Conservation (phyloP, 2,888 invertebrate species). For the Aleiodes leptofemur region DNA sequence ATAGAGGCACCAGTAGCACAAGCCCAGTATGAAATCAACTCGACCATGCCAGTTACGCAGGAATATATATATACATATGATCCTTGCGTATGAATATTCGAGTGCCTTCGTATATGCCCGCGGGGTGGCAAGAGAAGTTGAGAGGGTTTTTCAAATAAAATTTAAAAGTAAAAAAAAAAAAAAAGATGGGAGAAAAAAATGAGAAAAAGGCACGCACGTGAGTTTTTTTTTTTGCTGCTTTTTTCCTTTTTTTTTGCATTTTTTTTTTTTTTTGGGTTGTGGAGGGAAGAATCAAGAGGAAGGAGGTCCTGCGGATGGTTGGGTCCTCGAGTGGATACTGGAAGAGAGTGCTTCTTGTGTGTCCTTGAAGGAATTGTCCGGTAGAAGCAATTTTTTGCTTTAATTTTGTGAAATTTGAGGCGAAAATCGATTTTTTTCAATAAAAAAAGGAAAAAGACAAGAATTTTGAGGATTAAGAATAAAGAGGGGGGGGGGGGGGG, state of each 20-base stretch:
- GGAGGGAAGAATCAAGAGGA: constrained; percentile 19
- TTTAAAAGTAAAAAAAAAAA: neutral
- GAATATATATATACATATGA: constrained; percentile 22
- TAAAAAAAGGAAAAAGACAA: neutral
- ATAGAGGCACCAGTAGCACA: constrained; percentile 14
- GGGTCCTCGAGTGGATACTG: constrained; percentile 67
- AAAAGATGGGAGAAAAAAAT: constrained; percentile 15
- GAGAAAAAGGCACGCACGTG: constrained; percentile 47
- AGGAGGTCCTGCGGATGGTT: constrained; percentile 65
- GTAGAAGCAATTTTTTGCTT: constrained; percentile 56
- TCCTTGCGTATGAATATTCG: constrained; percentile 44
- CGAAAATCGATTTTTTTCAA: too few relatives aligned
- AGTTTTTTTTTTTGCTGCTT: constrained; percentile 36
- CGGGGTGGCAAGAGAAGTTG: constrained; percentile 41
- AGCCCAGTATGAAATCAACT: constrained; percentile 36
- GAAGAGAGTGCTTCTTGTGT: constrained; percentile 67
- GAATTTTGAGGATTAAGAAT: too few relatives aligned
- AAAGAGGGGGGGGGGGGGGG: too few relatives aligned
- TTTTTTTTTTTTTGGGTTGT: neutral
- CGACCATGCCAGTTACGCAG: constrained; percentile 49
- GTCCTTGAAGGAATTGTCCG: constrained; percentile 68
- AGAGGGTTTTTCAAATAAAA: constrained; percentile 33
- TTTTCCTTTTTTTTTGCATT: neutral
- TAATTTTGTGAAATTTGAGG: too few relatives aligned
- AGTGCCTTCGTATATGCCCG: constrained; percentile 40